phyloP scores from a whole-genome alignment of 2,113 vertebrate species.

The Gulo gulo region DNA sequence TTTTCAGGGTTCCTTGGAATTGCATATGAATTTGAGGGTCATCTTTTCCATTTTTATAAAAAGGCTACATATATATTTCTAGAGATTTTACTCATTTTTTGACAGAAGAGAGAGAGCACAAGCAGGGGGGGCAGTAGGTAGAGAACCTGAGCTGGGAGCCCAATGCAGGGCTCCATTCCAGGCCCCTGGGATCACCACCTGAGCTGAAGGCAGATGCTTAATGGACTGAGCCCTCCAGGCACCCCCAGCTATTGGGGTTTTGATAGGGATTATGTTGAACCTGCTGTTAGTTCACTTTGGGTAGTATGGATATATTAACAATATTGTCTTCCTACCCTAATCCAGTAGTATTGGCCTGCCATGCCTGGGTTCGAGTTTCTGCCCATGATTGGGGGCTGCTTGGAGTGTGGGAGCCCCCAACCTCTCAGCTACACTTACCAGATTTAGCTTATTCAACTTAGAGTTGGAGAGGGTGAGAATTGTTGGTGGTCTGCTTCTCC shows the following conservation, averaged over 20 bases:
- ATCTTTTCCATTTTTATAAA: neutral
- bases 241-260: neutral
- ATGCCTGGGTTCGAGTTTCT: neutral
- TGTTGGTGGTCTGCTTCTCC: neutral
- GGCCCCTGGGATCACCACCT: too few species aligned
- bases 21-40: neutral
- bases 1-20: neutral
- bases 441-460: neutral
- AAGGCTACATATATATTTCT: neutral
- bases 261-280: neutral
- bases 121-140: too few species aligned
- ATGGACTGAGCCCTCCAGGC: too few species aligned
- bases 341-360: neutral
- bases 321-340: neutral
- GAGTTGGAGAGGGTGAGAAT: neutral
- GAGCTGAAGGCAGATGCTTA: too few species aligned
- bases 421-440: neutral
- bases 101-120: too few species aligned
- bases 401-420: neutral
- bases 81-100: too few species aligned
- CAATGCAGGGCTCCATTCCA: too few species aligned
- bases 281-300: neutral
- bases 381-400: neutral
- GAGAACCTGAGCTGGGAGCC: too few species aligned
- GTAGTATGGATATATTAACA: neutral